These are phyloP conservation scores for Chaenodraco wilsoni DNA, from an alignment of 2,797 vertebrate species.

Conservation along the genomic window DNA sequence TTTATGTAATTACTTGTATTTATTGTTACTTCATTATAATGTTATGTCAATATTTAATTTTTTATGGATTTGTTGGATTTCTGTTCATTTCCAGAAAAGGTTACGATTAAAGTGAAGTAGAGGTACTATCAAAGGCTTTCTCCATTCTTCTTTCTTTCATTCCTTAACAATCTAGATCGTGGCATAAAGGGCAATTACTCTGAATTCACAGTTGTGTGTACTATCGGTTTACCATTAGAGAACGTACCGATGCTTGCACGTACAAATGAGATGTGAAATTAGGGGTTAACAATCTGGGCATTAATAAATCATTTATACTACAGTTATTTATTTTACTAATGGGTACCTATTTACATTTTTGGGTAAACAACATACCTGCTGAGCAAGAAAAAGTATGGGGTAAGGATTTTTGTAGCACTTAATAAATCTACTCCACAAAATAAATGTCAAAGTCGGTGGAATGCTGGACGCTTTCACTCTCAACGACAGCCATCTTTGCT, in stretches of 20 bases:
- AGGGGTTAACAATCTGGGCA: neutral
- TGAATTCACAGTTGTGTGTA: neutral
- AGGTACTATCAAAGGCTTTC: slow-evolving; percentile 84
- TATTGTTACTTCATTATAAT: slow-evolving; percentile 93
- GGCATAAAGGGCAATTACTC: neutral
- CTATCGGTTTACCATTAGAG: neutral
- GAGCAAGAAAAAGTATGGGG: no score
- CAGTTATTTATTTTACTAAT: neutral
- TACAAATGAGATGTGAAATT: neutral
- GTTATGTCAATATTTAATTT: slow-evolving; percentile 92
- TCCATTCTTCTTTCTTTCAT: slow-evolving; percentile 80
- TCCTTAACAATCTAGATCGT: neutral
- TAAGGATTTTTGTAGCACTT: no score
- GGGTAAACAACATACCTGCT: no score
- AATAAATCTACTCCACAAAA: no score
- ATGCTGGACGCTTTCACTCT: no score
- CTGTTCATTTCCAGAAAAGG: slow-evolving; percentile 87
- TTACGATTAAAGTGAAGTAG: slow-evolving; percentile 90
- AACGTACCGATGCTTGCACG: neutral
- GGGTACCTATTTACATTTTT: neutral
- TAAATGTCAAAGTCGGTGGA: no score
- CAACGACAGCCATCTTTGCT: no score
- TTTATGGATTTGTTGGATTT: slow-evolving; percentile 87
- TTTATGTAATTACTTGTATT: slow-evolving; percentile 98
- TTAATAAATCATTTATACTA: neutral